Evolutionary conservation across 2,888 invertebrate species (phyloP), one percentile per base, ranked within the genome.

Genomic region (Pristionchus mayeri): DNA sequence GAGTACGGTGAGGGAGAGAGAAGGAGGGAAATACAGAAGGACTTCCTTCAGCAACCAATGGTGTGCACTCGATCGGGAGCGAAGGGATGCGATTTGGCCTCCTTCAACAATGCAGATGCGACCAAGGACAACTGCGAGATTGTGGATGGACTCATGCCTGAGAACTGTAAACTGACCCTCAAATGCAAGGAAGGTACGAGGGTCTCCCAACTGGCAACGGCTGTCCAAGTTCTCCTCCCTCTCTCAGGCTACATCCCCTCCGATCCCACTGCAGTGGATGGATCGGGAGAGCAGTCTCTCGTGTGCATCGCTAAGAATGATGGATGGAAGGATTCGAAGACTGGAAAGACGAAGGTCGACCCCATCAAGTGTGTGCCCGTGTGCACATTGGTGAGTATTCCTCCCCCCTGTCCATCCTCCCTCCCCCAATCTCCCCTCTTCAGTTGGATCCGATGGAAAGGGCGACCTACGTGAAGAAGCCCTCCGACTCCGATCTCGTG

Each of bases 91-190:
- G 80, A 80, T 27, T n/a, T 57, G 13, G 57, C 48, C n/a, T 37
- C 54, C 21, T n/a, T 40, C 21, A 57, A 54, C 24, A 80, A 80
- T 40, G 80, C 80, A 16, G 57, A 57, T 80, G 80, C 48, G 24
- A 54, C 54, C 57, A 54, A 80, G 37, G 57, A 80, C 16, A 57
- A 57, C 34, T 82, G 82, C 67, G 82, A 82, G 6, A 48, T 63
- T 27, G 30, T 67, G 21, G 67, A 82, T 67, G 82, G 82, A 34
- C 48, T 82, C 16, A 67, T 82, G 82, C 67, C 82, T 48, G 67
- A 67, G 34, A 50, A 48, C n/a, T 82, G 82, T 50, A 63, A 50
- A 82, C 7, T 82, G 24, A 67, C 48, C n/a, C 63, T 82, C 82
- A 82, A 63, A 50, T 82, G 82, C 37, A 63, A 63, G 40, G 50